Evolutionary conservation across 2,888 invertebrate genomes (phyloP).

Genomic region (Timema podura): DNA sequence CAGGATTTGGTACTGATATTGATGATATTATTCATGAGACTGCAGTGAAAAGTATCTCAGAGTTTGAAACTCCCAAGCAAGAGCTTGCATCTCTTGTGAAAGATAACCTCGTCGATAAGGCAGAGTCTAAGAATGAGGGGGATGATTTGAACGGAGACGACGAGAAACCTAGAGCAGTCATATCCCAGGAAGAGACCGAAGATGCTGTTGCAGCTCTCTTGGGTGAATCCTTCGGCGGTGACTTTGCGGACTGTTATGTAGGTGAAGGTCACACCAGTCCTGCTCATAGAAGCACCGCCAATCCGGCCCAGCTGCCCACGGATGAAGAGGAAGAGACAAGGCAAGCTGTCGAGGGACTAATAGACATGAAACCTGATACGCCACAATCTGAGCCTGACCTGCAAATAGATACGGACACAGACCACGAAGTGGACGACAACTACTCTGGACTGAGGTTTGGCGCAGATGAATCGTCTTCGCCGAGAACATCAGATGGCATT

Average conservation of each 20-base stretch:
- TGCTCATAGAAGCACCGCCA: slow-evolving; percentile 43
- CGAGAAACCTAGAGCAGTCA: slow-evolving; percentile 75
- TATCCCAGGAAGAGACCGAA: slow-evolving; percentile 89
- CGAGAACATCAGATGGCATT: slow-evolving; percentile 47
- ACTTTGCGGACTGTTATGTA: slow-evolving; percentile 55
- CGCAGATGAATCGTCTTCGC: slow-evolving; percentile 47
- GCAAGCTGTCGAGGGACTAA: slow-evolving; percentile 75
- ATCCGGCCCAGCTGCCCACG: slow-evolving; percentile 53
- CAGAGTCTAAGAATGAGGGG: slow-evolving; percentile 44
- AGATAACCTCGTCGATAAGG: slow-evolving; percentile 36
- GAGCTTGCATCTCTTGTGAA: slow-evolving; percentile 37
- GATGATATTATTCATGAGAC: slow-evolving; percentile 72
- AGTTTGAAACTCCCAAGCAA: slow-evolving; percentile 28
- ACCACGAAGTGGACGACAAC: slow-evolving; percentile 63
- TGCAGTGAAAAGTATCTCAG: slow-evolving; percentile 75
- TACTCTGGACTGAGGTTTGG: slow-evolving; percentile 47
- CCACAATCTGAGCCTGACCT: slow-evolving; percentile 80
- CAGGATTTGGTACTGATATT: slow-evolving; percentile 61
- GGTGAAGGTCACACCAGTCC: slow-evolving; percentile 46
- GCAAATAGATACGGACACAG: slow-evolving; percentile 82
- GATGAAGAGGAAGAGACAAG: slow-evolving; percentile 79
- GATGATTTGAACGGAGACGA: slow-evolving; percentile 55
- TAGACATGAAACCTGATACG: slow-evolving; percentile 76
- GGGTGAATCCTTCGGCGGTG: slow-evolving; percentile 77
- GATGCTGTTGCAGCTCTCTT: slow-evolving; percentile 85